Evolutionary conservation across 1,140 invertebrate genomes (phyloP).

Genomic region (Drosophila rufa): DNA sequence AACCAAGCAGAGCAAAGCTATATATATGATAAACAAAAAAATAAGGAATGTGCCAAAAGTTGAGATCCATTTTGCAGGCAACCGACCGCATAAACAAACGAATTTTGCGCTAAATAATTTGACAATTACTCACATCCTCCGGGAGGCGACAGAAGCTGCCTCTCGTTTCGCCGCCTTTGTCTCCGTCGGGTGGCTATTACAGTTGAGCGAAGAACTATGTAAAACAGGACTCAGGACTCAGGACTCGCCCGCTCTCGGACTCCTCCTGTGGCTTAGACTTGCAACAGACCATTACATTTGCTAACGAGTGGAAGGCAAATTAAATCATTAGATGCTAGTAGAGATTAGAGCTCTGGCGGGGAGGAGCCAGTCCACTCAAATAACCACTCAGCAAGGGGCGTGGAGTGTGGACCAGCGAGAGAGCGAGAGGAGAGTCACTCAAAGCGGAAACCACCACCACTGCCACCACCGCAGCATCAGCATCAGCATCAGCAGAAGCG

Average conservation of each 20-base stretch:
- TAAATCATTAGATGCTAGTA: constrained; percentile 85
- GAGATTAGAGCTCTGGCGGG: constrained; percentile 61
- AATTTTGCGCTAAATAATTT: constrained; percentile 85
- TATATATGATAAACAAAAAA: too few species aligned
- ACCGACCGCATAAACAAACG: constrained; percentile 82
- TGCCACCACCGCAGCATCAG: constrained; percentile 18
- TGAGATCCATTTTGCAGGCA: constrained; percentile 76
- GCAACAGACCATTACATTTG: constrained; percentile 84
- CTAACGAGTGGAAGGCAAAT: constrained; percentile 84
- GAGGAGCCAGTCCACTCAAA: constrained; percentile 70
- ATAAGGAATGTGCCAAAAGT: constrained; percentile 58
- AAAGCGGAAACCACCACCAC: constrained; percentile 43
- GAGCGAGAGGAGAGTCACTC: constrained; percentile 48
- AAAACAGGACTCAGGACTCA: constrained; percentile 30
- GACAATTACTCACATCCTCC: constrained; percentile 85
- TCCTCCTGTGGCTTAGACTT: constrained; percentile 63
- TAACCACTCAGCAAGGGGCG: constrained; percentile 53
- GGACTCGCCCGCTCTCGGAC: constrained; percentile 4
- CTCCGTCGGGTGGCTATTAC: constrained; percentile 38
- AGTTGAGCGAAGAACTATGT: constrained; percentile 48
- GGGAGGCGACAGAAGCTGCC: not conserved
- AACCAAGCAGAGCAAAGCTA: constrained; percentile 53
- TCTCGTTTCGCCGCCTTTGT: not conserved
- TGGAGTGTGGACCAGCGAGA: constrained; percentile 8
- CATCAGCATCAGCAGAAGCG: constrained; percentile 20